Percentiles rank a stretch among this genome's conserved stretches.
phyloP scores from a whole-genome alignment of 2,888 invertebrate species.

The Pyralis farinalis region DNA sequence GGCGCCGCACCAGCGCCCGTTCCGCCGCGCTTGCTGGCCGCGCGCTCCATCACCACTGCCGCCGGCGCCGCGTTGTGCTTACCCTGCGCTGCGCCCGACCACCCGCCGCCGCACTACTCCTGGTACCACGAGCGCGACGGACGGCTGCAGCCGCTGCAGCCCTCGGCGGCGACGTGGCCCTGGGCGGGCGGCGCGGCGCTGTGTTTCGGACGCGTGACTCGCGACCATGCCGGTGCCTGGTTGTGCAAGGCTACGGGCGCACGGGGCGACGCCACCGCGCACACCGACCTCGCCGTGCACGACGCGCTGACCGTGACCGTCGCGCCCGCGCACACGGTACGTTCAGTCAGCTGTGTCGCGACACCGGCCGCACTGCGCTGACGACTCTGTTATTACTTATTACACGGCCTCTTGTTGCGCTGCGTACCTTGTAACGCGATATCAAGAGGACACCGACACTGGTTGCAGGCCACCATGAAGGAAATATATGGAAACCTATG shows the following conservation, averaged over 20 bases:
- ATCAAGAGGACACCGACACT: no score
- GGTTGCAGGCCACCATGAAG: no score
- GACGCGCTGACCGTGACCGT: slow-evolving; percentile 82
- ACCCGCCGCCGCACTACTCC: slow-evolving; percentile 84
- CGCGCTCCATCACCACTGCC: slow-evolving; percentile 72
- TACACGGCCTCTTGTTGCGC: no score
- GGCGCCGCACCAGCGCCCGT: slow-evolving; percentile 18
- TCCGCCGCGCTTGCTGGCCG: slow-evolving; percentile 31
- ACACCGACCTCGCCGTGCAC: slow-evolving; percentile 81
- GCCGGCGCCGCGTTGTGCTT: slow-evolving; percentile 82
- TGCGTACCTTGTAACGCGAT: no score
- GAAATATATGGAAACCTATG: no score
- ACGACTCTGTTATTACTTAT: no score
- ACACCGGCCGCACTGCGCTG: no score
- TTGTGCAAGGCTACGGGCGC: slow-evolving; percentile 86
- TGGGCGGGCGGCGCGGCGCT: slow-evolving; percentile 87
- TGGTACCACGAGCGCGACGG: slow-evolving; percentile 81
- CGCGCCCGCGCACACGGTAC: slow-evolving; percentile 56
- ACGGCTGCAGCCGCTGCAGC: slow-evolving; percentile 56
- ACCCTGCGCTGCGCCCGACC: slow-evolving; percentile 83
- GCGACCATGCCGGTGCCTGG: slow-evolving; percentile 83
- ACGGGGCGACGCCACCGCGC: slow-evolving; percentile 84
- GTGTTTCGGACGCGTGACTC: slow-evolving; percentile 83
- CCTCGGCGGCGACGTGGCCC: slow-evolving; percentile 63
- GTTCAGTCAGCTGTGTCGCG: no score